Evolutionary conservation across 2,113 vertebrate genomes (phyloP), one percentile per base, ranked within the genome.

Genomic region (Perca flavescens): DNA sequence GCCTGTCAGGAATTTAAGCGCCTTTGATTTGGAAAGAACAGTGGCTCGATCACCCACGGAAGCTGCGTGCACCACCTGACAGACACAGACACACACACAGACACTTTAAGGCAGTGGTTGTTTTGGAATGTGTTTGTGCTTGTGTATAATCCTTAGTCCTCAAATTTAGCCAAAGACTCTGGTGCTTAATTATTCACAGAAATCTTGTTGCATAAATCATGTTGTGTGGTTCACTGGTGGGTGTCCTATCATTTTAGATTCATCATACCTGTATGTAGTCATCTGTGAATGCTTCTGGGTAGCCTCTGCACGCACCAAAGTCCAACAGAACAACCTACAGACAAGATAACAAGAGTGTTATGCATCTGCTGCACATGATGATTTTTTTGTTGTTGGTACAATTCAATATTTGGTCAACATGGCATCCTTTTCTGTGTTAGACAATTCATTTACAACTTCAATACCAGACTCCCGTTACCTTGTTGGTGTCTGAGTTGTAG

Each of bases 1-100:
- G 17, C 97, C 97, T 0, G 97, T 97, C 79, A 98, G 94, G 89
- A 97, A 97, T 76, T 95, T 96, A 67, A 98, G 91, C 63, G 97
- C 97, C 49, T 74, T 95, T 0, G 97, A 98, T 88, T 98, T 97
- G 80, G 95, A 93, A 0, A 97, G 94, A 70, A 98, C 96, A 2
- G 89, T 95, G 2, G 86, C 94, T 75, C 94, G 83, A 92, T 98
- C 95, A 2, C 97, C 95, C 0, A 96, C 88, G 0, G 97, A 96
- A 0, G 97, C 97, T 0, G 97, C 97, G 47, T 96, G 94, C 64
- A 98, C 95, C 83, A 98, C 97, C 97, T 97, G 79, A 47, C n/a
- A 77, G 15, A 64, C 16, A 82, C 11, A 77, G 47, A 80, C 34
- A 76, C 19, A 58, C 11, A 58, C 16, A 36, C n/a, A 52, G 11